Conservation (phyloP, 2,888 invertebrate species). For the Synergus itoensis region DNA sequence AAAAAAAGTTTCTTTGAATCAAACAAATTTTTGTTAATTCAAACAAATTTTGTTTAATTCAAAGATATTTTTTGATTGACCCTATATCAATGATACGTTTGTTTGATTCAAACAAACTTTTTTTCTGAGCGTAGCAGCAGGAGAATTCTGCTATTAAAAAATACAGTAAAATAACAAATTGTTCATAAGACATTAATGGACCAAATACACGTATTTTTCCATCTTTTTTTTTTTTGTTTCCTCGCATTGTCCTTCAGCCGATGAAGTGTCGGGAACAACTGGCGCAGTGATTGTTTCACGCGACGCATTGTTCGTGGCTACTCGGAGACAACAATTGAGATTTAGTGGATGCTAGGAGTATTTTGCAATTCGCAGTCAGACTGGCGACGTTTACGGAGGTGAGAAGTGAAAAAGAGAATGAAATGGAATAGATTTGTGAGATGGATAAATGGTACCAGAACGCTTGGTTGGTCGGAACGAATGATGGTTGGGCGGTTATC, state of each 20-base stretch:
- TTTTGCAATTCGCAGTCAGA: constrained; percentile 4
- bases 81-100: too few species aligned
- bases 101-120: too few species aligned
- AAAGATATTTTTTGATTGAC: too few species aligned
- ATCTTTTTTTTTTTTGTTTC: not conserved
- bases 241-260: not conserved
- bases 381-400: not conserved
- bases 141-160: not conserved
- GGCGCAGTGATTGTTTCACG: not conserved
- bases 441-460: constrained; percentile 39
- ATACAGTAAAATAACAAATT: not conserved
- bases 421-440: constrained; percentile 42
- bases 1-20: too few species aligned
- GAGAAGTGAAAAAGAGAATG: constrained; percentile 9
- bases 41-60: too few species aligned
- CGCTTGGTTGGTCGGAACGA: constrained; percentile 19
- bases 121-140: too few species aligned
- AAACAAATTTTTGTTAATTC: too few species aligned
- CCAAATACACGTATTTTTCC: not conserved
- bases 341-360: constrained; percentile 26
- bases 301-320: not conserved
- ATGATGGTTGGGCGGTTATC: constrained; percentile 42
- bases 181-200: not conserved
- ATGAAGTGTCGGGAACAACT: not conserved
- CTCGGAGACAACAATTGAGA: constrained; percentile 14